These are phyloP conservation scores for Magallana nippona DNA, from an alignment of 2,888 invertebrate genomes.

Conservation along the genomic window DNA sequence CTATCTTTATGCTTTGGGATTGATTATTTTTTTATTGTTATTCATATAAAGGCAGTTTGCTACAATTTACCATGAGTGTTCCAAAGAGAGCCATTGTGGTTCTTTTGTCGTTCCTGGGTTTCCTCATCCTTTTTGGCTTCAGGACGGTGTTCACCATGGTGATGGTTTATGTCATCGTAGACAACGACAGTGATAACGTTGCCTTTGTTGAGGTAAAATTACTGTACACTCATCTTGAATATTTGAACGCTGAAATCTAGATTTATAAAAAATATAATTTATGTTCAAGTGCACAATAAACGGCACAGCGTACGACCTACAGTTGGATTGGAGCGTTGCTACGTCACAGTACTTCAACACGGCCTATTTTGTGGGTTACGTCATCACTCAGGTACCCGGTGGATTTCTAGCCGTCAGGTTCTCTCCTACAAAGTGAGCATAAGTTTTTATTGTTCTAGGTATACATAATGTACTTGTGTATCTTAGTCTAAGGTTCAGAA, in stretches of 20 bases:
- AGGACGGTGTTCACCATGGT: constrained; percentile 39
- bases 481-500: background rate
- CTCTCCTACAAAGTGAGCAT: constrained; percentile 23
- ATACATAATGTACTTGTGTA: too few relatives aligned
- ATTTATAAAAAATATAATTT: too few relatives aligned
- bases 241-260: background rate
- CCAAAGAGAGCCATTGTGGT: too few relatives aligned
- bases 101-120: background rate
- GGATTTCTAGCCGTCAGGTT: constrained; percentile 34
- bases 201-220: background rate
- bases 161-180: constrained; percentile 42
- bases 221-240: background rate
- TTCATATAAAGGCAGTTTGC: too few relatives aligned
- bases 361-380: constrained; percentile 32
- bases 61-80: too few relatives aligned
- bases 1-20: too few relatives aligned
- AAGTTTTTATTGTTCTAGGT: background rate
- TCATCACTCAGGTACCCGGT: constrained; percentile 35
- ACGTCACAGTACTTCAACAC: constrained; percentile 41
- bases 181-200: constrained; percentile 22
- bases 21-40: too few relatives aligned
- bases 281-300: constrained; percentile 34
- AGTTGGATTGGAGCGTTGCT: constrained; percentile 27
- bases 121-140: constrained; percentile 38
- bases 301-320: constrained; percentile 33